These are phyloP conservation scores for Tipula unca DNA, from an alignment of 2,888 invertebrate species.

Conservation along the genomic window DNA sequence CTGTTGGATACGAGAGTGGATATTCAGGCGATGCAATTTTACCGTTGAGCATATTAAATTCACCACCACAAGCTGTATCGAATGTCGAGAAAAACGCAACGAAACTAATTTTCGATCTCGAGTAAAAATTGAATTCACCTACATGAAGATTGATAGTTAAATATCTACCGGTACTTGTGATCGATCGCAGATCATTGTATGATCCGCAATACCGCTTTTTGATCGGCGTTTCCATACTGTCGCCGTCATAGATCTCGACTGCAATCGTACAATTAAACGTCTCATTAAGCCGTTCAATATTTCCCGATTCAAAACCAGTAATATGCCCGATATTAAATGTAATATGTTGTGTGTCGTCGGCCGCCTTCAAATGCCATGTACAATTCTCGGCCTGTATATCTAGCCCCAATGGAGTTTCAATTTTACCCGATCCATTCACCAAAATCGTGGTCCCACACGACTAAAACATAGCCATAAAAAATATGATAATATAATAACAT, in stretches of 20 bases:
- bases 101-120: conserved; percentile 29
- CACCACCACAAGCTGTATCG: conserved; percentile 59
- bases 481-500: background rate
- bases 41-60: conserved; percentile 50
- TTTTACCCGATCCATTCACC: conserved; percentile 49
- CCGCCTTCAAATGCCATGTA: conserved; percentile 59
- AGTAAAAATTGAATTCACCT: background rate
- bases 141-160: conserved; percentile 44
- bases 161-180: conserved; percentile 60
- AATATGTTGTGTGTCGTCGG: conserved; percentile 42
- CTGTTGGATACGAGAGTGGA: conserved; percentile 58
- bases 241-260: conserved; percentile 60
- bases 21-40: conserved; percentile 61
- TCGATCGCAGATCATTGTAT: conserved; percentile 47
- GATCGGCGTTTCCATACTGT: conserved; percentile 52
- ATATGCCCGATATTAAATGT: conserved; percentile 59
- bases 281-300: background rate
- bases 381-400: conserved; percentile 48
- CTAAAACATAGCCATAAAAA: conserved; percentile 34
- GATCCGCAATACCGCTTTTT: conserved; percentile 54
- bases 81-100: conserved; percentile 42
- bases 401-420: conserved; percentile 38
- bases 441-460: conserved; percentile 61
- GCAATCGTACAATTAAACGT: conserved; percentile 21
- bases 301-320: background rate